Conservation (phyloP, 2,797 vertebrate genomes). For the Parauchenoglanis punctatus region DNA sequence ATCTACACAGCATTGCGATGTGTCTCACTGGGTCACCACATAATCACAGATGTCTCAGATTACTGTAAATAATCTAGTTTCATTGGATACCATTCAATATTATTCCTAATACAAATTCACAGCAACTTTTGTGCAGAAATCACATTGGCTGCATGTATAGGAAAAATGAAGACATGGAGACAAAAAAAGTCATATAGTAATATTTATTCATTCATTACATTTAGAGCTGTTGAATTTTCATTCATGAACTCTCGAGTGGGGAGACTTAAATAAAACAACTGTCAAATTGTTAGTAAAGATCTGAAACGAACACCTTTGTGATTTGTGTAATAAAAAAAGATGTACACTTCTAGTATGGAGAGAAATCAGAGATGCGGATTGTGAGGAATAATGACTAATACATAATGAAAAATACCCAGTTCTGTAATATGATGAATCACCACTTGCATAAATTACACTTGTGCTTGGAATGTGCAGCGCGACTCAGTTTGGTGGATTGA, state of each 20-base stretch:
- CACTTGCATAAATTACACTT: conserved; percentile 41
- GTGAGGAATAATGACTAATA: conserved; percentile 66
- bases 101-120: neutral
- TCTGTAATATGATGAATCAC: conserved; percentile 32
- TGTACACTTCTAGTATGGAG: conserved; percentile 81
- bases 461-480: conserved; percentile 34
- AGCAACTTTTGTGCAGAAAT: neutral
- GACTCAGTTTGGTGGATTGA: conserved; percentile 25
- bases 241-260: conserved; percentile 69
- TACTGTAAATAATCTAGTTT: neutral
- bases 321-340: conserved; percentile 86
- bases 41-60: neutral
- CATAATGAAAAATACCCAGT: conserved; percentile 36
- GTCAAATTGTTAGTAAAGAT: conserved; percentile 75
- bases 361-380: conserved; percentile 73
- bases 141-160: no score
- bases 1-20: neutral
- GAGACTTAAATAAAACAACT: conserved; percentile 73
- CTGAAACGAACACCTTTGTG: conserved; percentile 80
- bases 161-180: conserved; percentile 9
- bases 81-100: neutral
- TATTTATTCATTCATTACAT: conserved; percentile 77
- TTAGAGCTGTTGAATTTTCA: conserved; percentile 67
- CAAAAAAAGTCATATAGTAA: conserved; percentile 44
- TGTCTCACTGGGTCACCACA: neutral